Conservation (phyloP, 2,797 vertebrate species). For the Brachyalestes nurse region DNA sequence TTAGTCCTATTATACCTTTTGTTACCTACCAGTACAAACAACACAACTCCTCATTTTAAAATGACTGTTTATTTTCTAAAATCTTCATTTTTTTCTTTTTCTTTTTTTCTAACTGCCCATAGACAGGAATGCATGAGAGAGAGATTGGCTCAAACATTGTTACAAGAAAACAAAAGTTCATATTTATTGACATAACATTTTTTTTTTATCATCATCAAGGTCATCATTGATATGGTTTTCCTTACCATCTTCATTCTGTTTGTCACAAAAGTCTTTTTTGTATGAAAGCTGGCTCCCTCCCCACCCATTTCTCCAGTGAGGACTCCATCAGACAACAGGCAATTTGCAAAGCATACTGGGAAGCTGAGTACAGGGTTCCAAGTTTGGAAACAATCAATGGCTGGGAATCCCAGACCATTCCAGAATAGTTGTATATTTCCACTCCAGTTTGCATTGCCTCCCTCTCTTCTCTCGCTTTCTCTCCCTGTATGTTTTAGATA, state of each 20-base stretch:
- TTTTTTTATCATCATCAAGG: constrained; percentile 77
- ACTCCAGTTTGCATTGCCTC: constrained; percentile 43
- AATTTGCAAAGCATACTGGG: constrained; percentile 25
- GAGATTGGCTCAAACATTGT: constrained; percentile 97
- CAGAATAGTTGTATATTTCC: constrained; percentile 28
- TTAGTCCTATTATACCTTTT: not conserved
- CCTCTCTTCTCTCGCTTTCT: constrained; percentile 19
- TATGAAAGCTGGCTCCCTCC: constrained; percentile 29
- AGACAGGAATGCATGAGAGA: constrained; percentile 97
- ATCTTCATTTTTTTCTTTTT: constrained; percentile 83
- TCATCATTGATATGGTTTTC: constrained; percentile 67
- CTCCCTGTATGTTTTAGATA: constrained; percentile 44
- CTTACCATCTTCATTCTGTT: constrained; percentile 50
- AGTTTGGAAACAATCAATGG: constrained; percentile 48
- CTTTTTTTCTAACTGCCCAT: constrained; percentile 77
- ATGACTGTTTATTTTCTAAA: constrained; percentile 78
- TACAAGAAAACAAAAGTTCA: constrained; percentile 83
- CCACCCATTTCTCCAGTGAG: constrained; percentile 1
- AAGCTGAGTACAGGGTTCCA: constrained; percentile 35
- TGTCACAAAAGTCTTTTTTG: constrained; percentile 42
- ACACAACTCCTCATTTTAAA: constrained; percentile 57
- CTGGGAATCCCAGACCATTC: constrained; percentile 38
- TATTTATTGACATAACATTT: constrained; percentile 68
- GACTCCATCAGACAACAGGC: constrained; percentile 8
- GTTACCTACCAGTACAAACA: not conserved